Evolutionary conservation across 2,797 vertebrate genomes (phyloP).

Genomic region (Smutsia gigantea): DNA sequence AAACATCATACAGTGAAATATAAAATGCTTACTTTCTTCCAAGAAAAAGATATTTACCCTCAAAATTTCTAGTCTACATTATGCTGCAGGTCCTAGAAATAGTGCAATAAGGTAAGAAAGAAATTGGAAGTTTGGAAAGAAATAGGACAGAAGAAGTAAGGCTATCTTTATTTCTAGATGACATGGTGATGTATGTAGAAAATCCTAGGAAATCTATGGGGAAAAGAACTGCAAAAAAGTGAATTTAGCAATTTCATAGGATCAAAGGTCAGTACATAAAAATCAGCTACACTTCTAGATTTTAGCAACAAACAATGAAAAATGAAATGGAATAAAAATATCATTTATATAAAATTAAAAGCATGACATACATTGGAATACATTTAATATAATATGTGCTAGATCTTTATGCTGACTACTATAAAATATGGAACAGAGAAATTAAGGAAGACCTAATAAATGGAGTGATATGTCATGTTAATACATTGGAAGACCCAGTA

Average conservation of each 20-base stretch:
- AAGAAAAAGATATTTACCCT: background rate
- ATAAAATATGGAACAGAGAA: background rate
- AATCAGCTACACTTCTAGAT: background rate
- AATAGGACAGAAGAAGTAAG: background rate
- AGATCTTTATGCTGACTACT: background rate
- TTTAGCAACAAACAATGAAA: slow-evolving; percentile 11
- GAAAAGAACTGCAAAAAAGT: background rate
- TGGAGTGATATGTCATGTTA: background rate
- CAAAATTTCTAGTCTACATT: background rate
- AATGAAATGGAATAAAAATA: background rate
- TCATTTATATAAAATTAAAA: background rate
- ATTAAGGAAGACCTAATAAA: background rate
- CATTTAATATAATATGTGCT: background rate
- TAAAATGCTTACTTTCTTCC: background rate
- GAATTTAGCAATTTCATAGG: background rate
- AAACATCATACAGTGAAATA: background rate
- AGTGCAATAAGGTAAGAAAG: background rate
- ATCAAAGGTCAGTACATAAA: background rate
- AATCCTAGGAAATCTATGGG: background rate
- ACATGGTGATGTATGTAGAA: background rate
- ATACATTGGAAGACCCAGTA: background rate
- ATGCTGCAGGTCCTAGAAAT: background rate
- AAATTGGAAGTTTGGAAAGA: background rate
- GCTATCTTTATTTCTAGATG: background rate
- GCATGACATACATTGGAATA: background rate